Conservation (phyloP, 1,140 invertebrate genomes). For the Drosophila athabasca region DNA sequence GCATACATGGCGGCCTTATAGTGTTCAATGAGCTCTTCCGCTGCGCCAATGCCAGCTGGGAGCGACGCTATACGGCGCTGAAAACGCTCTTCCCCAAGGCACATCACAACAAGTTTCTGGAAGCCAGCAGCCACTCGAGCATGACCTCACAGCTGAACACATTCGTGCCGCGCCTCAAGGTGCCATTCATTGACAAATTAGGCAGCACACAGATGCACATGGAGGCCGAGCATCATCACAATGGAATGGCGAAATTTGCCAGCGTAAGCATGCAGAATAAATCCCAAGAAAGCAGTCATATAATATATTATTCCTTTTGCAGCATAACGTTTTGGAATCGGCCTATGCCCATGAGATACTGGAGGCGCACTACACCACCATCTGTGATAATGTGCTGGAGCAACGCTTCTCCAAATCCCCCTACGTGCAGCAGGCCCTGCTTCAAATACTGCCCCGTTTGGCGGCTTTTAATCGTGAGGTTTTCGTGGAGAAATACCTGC, state of each 20-base stretch:
- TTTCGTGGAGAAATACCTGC: constrained; percentile 91
- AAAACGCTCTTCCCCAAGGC: constrained; percentile 83
- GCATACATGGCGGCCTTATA: constrained; percentile 95
- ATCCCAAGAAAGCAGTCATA: too few species aligned
- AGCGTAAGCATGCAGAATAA: constrained; percentile 56
- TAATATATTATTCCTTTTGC: constrained; percentile 1
- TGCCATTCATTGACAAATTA: constrained; percentile 80
- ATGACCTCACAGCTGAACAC: constrained; percentile 68
- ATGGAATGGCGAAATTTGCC: constrained; percentile 57
- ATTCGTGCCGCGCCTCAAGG: constrained; percentile 82
- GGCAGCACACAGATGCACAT: constrained; percentile 68
- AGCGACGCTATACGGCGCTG: constrained; percentile 90
- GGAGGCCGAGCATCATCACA: constrained; percentile 67
- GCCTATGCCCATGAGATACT: constrained; percentile 93
- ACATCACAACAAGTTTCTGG: constrained; percentile 82
- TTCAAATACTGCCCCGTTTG: constrained; percentile 95
- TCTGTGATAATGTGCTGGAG: constrained; percentile 91
- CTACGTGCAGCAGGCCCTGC: constrained; percentile 94
- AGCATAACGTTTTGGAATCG: constrained; percentile 89
- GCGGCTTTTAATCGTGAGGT: constrained; percentile 95
- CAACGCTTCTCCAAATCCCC: constrained; percentile 90
- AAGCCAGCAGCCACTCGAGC: constrained; percentile 39
- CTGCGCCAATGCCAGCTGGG: constrained; percentile 96
- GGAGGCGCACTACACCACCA: constrained; percentile 92
- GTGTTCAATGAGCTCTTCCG: constrained; percentile 97